Percentiles rank a stretch among this genome's conserved stretches.
phyloP scores from a whole-genome alignment of 2,797 vertebrate genomes.

The Clarias pachynema region DNA sequence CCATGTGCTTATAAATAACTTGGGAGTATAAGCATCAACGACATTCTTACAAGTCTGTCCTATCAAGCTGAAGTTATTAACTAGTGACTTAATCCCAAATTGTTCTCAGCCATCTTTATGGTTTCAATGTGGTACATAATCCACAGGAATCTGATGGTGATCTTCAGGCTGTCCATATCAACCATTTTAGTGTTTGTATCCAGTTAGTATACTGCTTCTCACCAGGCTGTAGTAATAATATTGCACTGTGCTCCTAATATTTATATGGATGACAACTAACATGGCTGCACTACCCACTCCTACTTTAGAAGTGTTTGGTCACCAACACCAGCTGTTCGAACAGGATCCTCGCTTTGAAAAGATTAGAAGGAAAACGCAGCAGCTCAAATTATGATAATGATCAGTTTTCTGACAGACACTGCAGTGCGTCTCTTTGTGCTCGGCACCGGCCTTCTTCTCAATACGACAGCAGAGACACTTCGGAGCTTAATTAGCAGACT shows the following conservation, averaged over 20 bases:
- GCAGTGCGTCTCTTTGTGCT: slow-evolving; percentile 24
- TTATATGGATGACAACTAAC: background rate
- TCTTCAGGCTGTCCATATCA: too few relatives aligned
- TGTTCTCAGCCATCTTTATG: too few relatives aligned
- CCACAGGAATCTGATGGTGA: too few relatives aligned
- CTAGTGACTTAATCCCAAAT: too few relatives aligned
- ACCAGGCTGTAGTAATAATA: too few relatives aligned
- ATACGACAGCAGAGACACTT: background rate
- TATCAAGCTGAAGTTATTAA: too few relatives aligned
- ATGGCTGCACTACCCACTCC: background rate
- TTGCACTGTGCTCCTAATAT: too few relatives aligned
- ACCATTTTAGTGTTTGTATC: too few relatives aligned
- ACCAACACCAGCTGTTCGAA: slow-evolving; percentile 9
- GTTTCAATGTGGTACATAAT: background rate
- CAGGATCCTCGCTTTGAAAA: background rate
- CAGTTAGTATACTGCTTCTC: too few relatives aligned
- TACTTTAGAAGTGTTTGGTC: background rate
- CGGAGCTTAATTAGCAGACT: slow-evolving; percentile 20
- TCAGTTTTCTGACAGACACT: slow-evolving; percentile 7
- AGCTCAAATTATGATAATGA: slow-evolving; percentile 21
- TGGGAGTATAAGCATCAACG: background rate
- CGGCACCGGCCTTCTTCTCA: background rate
- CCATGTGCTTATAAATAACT: background rate
- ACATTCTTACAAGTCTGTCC: background rate
- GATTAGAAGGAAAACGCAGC: slow-evolving; percentile 15